These are phyloP conservation scores for Napeogenes inachia DNA, from an alignment of 2,888 invertebrate genomes.

Conservation along the genomic window DNA sequence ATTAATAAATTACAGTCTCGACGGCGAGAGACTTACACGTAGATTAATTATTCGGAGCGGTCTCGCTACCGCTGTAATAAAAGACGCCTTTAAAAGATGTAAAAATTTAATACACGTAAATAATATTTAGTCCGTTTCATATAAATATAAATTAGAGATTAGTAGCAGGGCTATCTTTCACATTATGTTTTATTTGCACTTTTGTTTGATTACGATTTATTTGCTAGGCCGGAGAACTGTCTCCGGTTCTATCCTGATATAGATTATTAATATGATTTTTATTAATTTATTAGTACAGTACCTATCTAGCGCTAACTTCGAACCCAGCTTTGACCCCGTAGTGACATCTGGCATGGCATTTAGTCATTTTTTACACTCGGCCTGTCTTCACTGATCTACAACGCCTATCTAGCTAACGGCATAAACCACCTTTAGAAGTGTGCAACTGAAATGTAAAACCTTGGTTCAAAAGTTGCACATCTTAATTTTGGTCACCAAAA, in stretches of 20 bases:
- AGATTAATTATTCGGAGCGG: too few relatives aligned
- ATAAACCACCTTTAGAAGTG: slow-evolving; percentile 5
- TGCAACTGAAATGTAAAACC: slow-evolving; percentile 4
- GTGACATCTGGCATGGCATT: slow-evolving; percentile 64
- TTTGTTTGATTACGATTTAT: slow-evolving; percentile 49
- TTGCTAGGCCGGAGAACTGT: slow-evolving; percentile 45
- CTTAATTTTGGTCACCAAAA: too few relatives aligned
- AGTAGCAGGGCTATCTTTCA: slow-evolving; percentile 36
- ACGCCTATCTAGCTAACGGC: slow-evolving; percentile 32
- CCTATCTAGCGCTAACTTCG: slow-evolving; percentile 49
- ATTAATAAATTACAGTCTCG: too few relatives aligned
- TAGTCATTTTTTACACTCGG: slow-evolving; percentile 52
- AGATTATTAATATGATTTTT: slow-evolving; percentile 24
- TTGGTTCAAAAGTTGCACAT: background rate
- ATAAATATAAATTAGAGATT: slow-evolving; percentile 14
- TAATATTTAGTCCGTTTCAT: slow-evolving; percentile 2
- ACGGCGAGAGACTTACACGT: too few relatives aligned
- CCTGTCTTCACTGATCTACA: slow-evolving; percentile 51
- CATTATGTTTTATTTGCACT: slow-evolving; percentile 62
- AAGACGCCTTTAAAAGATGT: too few relatives aligned
- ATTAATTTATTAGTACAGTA: slow-evolving; percentile 33
- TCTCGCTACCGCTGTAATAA: too few relatives aligned
- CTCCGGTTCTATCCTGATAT: slow-evolving; percentile 28
- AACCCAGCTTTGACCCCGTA: slow-evolving; percentile 57
- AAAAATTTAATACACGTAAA: background rate